Evolutionary conservation across 2,113 vertebrate species (phyloP), one percentile per base, ranked within the genome.

Genomic region (Xiphorhynchus elegans): DNA sequence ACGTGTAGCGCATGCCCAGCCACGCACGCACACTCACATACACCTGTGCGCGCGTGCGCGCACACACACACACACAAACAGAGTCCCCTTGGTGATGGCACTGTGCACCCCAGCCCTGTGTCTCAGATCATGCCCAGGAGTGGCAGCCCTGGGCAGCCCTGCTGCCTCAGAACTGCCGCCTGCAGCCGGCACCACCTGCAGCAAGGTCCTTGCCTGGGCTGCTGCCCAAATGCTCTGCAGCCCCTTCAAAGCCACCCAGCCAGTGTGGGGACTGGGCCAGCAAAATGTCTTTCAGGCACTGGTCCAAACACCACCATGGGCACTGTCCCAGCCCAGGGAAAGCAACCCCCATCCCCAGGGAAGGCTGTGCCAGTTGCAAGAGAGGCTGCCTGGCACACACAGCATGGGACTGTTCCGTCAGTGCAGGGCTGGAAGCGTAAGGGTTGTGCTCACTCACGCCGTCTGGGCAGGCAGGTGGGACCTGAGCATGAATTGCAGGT

Each of bases 361-460:
- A 67, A 58, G 82, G 39, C 88, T 0, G 6, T 74, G 90, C 85
- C 86, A 93, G 83, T 26, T 76, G 40, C 7, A 2, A 87, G 67
- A 69, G 70, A 62, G 63, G 50, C 83, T 40, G 20, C 67, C 63
- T 88, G 92, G 90, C 91, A 78, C 84, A 73, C 18, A 59, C 5
- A 3, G 67, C 63, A 26, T 5, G 3, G 55, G 58, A 49, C 67
- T 2, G 3, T 46, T 58, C 73, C 3, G 5, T 26, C 40, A 11
- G 31, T 16, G 10, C 0, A 0, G 50, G 42, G 58, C 11, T 40
- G 53, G 49, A 52, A 29, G 67, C 3, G 2, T 1, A 37, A 78
- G 70, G 49, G 46, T 75, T 53, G 14, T 0, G 0, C 37, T 84
- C 0, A 0, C 55, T 56, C 5, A 0, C 11, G 1, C 63, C 0